Base-by-base conservation (phyloP, 2,113 vertebrate genomes). In the Pterophyllum scalare region DNA sequence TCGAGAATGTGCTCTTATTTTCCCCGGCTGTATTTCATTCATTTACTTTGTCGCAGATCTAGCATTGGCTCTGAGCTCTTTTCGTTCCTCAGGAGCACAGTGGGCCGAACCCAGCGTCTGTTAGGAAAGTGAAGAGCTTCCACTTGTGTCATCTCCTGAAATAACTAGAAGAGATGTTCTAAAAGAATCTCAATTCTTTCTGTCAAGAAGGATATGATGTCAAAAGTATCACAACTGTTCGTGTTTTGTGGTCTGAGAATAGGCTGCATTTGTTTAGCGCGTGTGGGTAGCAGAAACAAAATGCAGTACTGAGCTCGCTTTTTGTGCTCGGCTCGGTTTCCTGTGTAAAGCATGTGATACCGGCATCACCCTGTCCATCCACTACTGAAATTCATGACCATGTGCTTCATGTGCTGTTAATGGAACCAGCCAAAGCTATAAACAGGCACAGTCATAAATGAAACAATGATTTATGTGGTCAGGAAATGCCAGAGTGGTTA, bases 1-100 rank as follows among this genome's bases (percentile, higher is more conserved):
- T 22, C 56, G 14, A 67, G 46, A 52, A 31, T 58, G 20, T 52
- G 64, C 59, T 72, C 20, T 1, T 3, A 75, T 64, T 6, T 6
- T 17, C 43, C 72, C 67, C 6, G 35, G 60, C 38, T 12, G 52
- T 79, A 77, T 75, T 77, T 40, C 33, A 38, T 87, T 82, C 67
- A 62, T 57, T 56, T 24, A 65, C 49, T 81, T 75, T 77, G 17
- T 90, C 61, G 83, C 83, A 60, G 65, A 86, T 74, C 85, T 65
- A 9, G 86, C 84, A 89, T 90, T 35, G 65, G 77, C 60, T 77
- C 35, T 8, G 28, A 79, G 84, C 87, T 92, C 90, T 86, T 67
- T 64, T 70, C 67, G 88, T 92, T 92, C 87, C 82, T 81, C 49
- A 17, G 58, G 6, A 75, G 85, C 64, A 7, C 62, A 15, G 76